Base-by-base conservation (phyloP, 2,888 invertebrate species). In the Catonia carolina region DNA sequence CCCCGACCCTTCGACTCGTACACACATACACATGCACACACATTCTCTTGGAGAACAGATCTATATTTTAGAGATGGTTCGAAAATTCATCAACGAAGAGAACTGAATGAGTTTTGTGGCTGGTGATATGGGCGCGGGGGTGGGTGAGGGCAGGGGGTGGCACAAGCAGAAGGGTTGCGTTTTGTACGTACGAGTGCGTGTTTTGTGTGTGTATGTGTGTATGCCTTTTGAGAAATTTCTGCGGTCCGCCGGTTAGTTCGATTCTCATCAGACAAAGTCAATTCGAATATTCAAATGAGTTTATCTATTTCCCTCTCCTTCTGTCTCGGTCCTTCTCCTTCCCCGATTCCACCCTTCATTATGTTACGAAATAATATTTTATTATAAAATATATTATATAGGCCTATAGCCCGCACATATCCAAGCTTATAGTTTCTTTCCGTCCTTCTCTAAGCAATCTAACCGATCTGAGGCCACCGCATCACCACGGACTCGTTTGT, bases 231-330 rank as follows among this genome's bases (percentile, higher is more conserved):
- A 45, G 45, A 45, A 45, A 45, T 45, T 45, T 45, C 45, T 45
- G 45, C 45, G 45, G 45, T 45, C 45, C 27, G 45, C 45, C 45
- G 45, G 45, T 45, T 45, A 45, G 45, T 45, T 58, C 58, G 58
- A 58, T 58, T 41, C 55, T 31, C 17, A 45, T 27, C 39, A 31
- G 49, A 58, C 50, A 58, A 54, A 58, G 58, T 58, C 58, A 54
- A 58, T 58, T 49, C 53, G 54, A 54, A 58, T 58, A 58, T 58
- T 58, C 58, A 58, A 58, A 58, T 58, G 54, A 58, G 54, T 60
- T 60, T 60, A 56, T 60, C 56, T 56, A 55, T 61, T 60, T 53
- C 55, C n/a, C 53, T 45, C 48, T 20, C 14, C 39, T 23, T 18
- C 52, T 51, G 12, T 48, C 20, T 47, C 45, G 49, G 41, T 23